These are phyloP conservation scores for Cryptophagus acutangulus DNA, from an alignment of 2,888 invertebrate genomes.

Conservation along the genomic window DNA sequence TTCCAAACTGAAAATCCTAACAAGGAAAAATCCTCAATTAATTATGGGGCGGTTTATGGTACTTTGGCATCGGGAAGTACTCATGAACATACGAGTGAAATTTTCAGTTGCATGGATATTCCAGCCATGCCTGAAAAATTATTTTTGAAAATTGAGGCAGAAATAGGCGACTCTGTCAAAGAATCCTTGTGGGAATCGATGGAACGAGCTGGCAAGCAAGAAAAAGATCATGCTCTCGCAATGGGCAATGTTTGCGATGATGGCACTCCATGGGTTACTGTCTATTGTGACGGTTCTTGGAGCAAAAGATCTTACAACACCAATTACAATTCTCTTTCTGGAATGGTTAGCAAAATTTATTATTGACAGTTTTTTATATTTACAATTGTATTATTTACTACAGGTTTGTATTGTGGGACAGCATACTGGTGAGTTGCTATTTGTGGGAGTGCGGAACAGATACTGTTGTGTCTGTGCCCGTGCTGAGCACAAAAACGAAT, in stretches of 20 bases:
- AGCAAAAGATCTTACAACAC: slow-evolving; percentile 17
- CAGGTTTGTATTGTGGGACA: too few relatives aligned
- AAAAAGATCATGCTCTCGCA: slow-evolving; percentile 13
- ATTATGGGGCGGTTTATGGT: slow-evolving; percentile 15
- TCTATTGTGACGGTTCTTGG: slow-evolving; percentile 22
- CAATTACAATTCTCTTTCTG: slow-evolving; percentile 19
- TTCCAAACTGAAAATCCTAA: too few relatives aligned
- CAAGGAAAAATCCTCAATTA: too few relatives aligned
- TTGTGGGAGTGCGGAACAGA: slow-evolving; percentile 23
- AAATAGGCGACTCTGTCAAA: too few relatives aligned
- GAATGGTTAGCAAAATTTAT: slow-evolving; percentile 20
- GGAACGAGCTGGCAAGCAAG: slow-evolving; percentile 16
- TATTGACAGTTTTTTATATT: too few relatives aligned
- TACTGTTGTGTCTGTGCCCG: slow-evolving; percentile 20
- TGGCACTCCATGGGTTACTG: slow-evolving; percentile 17
- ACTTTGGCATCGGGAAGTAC: slow-evolving; percentile 10
- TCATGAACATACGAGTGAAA: slow-evolving; percentile 3
- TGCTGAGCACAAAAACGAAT: slow-evolving; percentile 9
- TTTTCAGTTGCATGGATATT: slow-evolving; percentile 12
- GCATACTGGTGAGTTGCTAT: slow-evolving; percentile 19
- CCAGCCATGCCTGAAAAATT: slow-evolving; percentile 11
- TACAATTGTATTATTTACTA: too few relatives aligned
- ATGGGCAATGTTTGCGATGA: slow-evolving; percentile 13
- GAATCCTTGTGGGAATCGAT: slow-evolving; percentile 9
- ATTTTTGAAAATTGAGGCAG: too few relatives aligned